A percentile compares a stretch with the other conserved stretches of the same genome.
Evolutionary conservation across 2,888 invertebrate genomes (phyloP).

Genomic region (Gonocerus acuteangulatus): DNA sequence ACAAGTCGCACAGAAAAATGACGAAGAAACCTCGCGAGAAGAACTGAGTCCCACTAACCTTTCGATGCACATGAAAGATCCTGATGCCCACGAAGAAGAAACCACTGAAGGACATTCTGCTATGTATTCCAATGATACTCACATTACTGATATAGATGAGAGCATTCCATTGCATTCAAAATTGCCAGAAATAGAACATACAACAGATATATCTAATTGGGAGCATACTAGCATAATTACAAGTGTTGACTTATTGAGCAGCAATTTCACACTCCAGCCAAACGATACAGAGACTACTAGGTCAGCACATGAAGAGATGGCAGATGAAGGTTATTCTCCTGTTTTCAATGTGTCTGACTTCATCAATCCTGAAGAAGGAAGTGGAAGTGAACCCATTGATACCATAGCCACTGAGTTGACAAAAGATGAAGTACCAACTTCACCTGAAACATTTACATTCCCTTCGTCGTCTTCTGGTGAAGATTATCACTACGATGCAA

Average conservation of each 20-base stretch:
- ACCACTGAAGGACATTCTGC: neutral
- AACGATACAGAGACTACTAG: neutral
- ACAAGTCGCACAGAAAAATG: neutral
- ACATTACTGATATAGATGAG: too few relatives aligned
- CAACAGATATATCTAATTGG: too few relatives aligned
- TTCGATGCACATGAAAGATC: too few relatives aligned
- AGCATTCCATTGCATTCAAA: too few relatives aligned
- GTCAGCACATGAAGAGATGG: neutral
- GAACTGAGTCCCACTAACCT: too few relatives aligned
- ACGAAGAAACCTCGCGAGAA: neutral
- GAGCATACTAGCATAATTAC: too few relatives aligned
- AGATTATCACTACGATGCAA: slow-evolving; percentile 30
- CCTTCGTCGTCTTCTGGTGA: slow-evolving; percentile 11
- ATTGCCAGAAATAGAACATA: too few relatives aligned
- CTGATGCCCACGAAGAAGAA: neutral
- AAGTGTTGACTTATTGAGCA: too few relatives aligned
- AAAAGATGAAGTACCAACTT: neutral
- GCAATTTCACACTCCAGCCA: too few relatives aligned
- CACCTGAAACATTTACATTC: neutral
- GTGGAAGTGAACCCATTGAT: neutral
- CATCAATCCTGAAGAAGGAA: neutral
- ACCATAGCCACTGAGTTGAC: neutral
- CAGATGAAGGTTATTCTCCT: slow-evolving; percentile 8
- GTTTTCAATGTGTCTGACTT: neutral
- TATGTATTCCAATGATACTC: too few relatives aligned